Conservation (phyloP, 1,140 invertebrate species). For the Conus ventricosus region DNA sequence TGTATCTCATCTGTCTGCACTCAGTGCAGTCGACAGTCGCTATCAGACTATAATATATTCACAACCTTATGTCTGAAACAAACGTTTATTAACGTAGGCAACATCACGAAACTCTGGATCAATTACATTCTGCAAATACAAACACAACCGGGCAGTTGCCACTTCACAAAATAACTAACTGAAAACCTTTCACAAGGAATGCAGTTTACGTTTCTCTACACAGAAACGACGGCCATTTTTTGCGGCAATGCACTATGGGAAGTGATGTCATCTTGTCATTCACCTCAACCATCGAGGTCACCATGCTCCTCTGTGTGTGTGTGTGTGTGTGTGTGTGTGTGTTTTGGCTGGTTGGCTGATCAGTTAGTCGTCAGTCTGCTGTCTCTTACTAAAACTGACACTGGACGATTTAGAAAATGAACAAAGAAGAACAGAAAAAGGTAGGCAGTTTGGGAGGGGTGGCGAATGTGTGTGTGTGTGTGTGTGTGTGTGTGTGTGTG, state of each 20-base stretch:
- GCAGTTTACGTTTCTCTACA: neutral
- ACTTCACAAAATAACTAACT: neutral
- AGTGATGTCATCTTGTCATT: slow-evolving; percentile 32
- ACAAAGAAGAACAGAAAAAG: too few species aligned
- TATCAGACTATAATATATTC: neutral
- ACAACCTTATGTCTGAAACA: neutral
- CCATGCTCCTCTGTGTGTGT: neutral
- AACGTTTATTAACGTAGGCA: neutral
- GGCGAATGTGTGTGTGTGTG: slow-evolving; percentile 6
- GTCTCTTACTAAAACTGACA: too few species aligned
- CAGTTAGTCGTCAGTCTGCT: too few species aligned
- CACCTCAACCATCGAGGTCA: neutral
- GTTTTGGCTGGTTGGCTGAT: neutral
- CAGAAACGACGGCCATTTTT: slow-evolving; percentile 25
- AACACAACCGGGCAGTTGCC: neutral
- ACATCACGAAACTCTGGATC: neutral
- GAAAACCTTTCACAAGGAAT: neutral
- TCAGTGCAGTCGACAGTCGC: neutral
- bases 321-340: slow-evolving; percentile 5
- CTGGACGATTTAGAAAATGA: too few species aligned
- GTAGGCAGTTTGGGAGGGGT: too few species aligned
- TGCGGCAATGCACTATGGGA: slow-evolving; percentile 34
- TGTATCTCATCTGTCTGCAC: neutral
- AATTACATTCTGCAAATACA: neutral
- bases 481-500: slow-evolving; percentile 23